Conservation (phyloP, 2,888 invertebrate genomes). For the Epinotia nisella region DNA sequence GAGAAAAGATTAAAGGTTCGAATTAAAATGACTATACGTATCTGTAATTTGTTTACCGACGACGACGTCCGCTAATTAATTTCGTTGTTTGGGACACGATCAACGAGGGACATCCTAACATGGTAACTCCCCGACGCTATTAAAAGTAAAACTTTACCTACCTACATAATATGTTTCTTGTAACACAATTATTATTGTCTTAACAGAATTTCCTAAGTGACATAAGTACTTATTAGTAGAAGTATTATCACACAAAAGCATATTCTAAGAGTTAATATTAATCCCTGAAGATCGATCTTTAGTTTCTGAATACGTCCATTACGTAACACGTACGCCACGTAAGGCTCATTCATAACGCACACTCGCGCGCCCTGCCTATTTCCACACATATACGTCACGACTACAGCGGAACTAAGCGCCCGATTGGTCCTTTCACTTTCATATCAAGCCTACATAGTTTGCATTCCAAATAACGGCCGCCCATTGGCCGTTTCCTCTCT, state of each 20-base stretch:
- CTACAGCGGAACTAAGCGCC: constrained; percentile 58
- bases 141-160: no score
- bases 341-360: constrained; percentile 65
- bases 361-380: constrained; percentile 50
- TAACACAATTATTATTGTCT: no score
- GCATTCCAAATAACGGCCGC: constrained; percentile 66
- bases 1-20: no score
- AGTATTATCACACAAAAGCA: not conserved
- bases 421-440: constrained; percentile 82
- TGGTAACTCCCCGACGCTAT: no score
- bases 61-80: no score
- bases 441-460: constrained; percentile 78
- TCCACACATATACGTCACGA: constrained; percentile 62
- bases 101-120: no score
- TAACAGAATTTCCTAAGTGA: no score
- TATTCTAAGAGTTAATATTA: not conserved
- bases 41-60: no score
- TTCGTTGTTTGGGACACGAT: no score
- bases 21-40: no score
- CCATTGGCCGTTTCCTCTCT: constrained; percentile 71
- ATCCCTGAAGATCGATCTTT: constrained; percentile 1
- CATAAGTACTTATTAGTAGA: no score
- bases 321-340: constrained; percentile 42
- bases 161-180: no score
- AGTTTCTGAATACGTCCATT: constrained; percentile 9